These are phyloP conservation scores for Embidobia sp. DNA, from an alignment of 2,888 invertebrate species.

Conservation along the genomic window DNA sequence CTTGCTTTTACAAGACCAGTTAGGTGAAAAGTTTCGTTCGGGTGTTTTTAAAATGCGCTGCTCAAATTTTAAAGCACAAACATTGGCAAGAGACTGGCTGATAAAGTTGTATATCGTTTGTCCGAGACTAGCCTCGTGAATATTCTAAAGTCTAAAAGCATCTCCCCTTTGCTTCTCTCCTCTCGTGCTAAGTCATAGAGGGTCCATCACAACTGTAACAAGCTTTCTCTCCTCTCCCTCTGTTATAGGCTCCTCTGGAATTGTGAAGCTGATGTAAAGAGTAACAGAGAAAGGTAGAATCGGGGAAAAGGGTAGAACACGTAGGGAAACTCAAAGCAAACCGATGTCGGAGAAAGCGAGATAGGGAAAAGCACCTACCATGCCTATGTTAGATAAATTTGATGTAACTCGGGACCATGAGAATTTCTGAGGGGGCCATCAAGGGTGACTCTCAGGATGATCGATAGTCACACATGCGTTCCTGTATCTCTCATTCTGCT, in stretches of 20 bases:
- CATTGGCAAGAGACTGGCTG: slow-evolving; percentile 47
- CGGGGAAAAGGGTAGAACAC: slow-evolving; percentile 61
- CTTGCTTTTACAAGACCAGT: too few species aligned
- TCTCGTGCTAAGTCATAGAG: slow-evolving; percentile 75
- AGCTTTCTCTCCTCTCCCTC: slow-evolving; percentile 67
- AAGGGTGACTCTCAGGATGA: slow-evolving; percentile 67
- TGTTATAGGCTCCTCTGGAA: slow-evolving; percentile 71
- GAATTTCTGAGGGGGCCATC: slow-evolving; percentile 70
- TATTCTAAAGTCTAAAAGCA: slow-evolving; percentile 81
- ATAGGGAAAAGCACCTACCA: slow-evolving; percentile 68
- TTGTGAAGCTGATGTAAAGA: slow-evolving; percentile 69
- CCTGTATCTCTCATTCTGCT: slow-evolving; percentile 67
- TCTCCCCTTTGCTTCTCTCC: slow-evolving; percentile 67
- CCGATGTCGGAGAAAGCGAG: slow-evolving; percentile 65
- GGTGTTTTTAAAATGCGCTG: slow-evolving; percentile 20
- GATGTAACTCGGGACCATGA: slow-evolving; percentile 76
- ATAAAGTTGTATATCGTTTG: slow-evolving; percentile 69
- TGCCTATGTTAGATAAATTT: slow-evolving; percentile 80
- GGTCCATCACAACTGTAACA: slow-evolving; percentile 81
- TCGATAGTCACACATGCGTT: slow-evolving; percentile 73
- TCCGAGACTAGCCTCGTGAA: slow-evolving; percentile 75
- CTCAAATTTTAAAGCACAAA: slow-evolving; percentile 54
- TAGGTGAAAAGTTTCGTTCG: slow-evolving; percentile 7
- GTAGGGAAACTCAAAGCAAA: slow-evolving; percentile 67
- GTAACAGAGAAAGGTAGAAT: slow-evolving; percentile 69